Evolutionary conservation across 2,888 invertebrate genomes (phyloP), one percentile per base, ranked within the genome.

Genomic region (Ischnura elegans): DNA sequence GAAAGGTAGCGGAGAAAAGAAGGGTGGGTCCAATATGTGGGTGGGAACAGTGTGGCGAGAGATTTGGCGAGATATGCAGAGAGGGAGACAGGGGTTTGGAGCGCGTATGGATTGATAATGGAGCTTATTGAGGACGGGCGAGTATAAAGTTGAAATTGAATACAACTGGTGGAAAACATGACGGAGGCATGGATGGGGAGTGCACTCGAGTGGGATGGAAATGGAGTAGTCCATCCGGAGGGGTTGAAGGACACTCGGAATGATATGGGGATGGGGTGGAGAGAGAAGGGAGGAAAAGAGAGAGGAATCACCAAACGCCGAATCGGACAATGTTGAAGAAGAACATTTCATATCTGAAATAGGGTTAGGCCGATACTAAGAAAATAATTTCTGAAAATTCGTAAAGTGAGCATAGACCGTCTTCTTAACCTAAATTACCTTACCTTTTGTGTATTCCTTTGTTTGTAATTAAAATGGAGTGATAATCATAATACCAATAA

Each of bases 71-170:
- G 76, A 76, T 21, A 36, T 76, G 61, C n/a, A n/a, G 61, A n/a
- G n/a, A n/a, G 61, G n/a, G 51, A 51, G n/a, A n/a, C n/a, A n/a
- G n/a, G n/a, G n/a, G n/a, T n/a, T 25, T 21, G 76, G 76, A 16
- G 13, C 43, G 51, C 47, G 87, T 45, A 90, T 42, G 66, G 43
- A 61, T 55, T 90, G 90, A 90, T 90, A 90, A 61, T 90, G 90
- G 90, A 43, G 90, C 90, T 90, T 90, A 90, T 90, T 90, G 61
- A 90, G 76, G 61, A 25, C 61, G 61, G 90, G 90, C 61, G 61
- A 90, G 90, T 90, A 90, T 90, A 66, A 90, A 90, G 90, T 61
- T 90, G 90, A 45, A 90, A 90, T 90, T 66, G 45, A 90, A 90
- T 90, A 90, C 66, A 90, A 90, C 61, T 42, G 43, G 66, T 36